phyloP scores from a whole-genome alignment of 2,797 vertebrate genomes.

The Sebastes reedi region DNA sequence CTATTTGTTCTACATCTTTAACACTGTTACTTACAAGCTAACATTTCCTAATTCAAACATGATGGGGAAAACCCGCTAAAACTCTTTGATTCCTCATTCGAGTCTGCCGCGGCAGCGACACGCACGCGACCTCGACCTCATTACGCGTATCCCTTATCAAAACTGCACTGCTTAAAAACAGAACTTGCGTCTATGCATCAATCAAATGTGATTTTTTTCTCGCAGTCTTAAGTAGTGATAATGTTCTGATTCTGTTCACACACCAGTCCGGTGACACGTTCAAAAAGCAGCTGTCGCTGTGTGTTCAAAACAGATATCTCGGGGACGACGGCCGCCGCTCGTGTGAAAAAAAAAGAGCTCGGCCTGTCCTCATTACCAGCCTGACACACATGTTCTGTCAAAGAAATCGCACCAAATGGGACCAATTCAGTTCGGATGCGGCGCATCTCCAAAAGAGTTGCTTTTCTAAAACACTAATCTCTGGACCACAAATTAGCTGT shows the following conservation, averaged over 20 bases:
- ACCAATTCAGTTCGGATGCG: slow-evolving; percentile 61
- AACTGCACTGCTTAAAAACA: neutral
- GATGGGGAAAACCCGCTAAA: slow-evolving; percentile 24
- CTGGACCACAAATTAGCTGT: slow-evolving; percentile 80
- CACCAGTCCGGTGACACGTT: slow-evolving; percentile 36
- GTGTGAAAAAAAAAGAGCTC: slow-evolving; percentile 31
- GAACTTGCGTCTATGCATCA: slow-evolving; percentile 12
- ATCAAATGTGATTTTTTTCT: slow-evolving; percentile 35
- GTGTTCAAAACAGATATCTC: slow-evolving; percentile 35
- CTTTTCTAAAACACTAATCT: slow-evolving; percentile 79
- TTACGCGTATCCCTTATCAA: slow-evolving; percentile 38
- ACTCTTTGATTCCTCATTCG: slow-evolving; percentile 18
- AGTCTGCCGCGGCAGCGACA: neutral
- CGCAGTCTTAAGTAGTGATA: slow-evolving; percentile 6
- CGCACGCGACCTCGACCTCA: slow-evolving; percentile 27
- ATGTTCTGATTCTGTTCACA: slow-evolving; percentile 23
- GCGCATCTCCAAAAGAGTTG: slow-evolving; percentile 47
- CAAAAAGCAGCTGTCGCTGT: slow-evolving; percentile 56
- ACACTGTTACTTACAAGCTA: slow-evolving; percentile 40
- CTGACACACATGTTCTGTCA: slow-evolving; percentile 62
- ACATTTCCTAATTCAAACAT: slow-evolving; percentile 57
- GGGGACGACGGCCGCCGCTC: slow-evolving; percentile 42
- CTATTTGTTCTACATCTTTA: slow-evolving; percentile 54
- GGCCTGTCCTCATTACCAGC: slow-evolving; percentile 69
- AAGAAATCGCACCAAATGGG: slow-evolving; percentile 60